Conservation (phyloP, 2,113 vertebrate genomes). For the Hippocampus barbouri region DNA sequence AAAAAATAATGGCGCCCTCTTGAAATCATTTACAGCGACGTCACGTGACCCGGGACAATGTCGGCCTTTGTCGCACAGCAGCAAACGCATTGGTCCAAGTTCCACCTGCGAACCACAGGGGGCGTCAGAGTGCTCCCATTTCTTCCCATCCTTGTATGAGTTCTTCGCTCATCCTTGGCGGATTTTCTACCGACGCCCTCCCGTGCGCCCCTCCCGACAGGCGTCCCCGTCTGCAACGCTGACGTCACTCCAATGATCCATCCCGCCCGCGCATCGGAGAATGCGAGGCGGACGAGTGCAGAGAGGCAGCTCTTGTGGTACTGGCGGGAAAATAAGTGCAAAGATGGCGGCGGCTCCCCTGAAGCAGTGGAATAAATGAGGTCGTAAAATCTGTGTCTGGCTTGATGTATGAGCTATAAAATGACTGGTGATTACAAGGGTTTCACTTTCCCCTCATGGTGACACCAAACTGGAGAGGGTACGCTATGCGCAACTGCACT, state of each 20-base stretch:
- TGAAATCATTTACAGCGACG: neutral
- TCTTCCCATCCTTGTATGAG: neutral
- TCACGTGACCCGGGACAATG: neutral
- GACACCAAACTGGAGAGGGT: neutral
- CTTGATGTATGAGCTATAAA: neutral
- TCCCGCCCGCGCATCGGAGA: neutral
- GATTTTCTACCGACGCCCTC: neutral
- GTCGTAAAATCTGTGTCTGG: neutral
- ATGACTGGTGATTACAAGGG: neutral
- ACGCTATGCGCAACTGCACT: neutral
- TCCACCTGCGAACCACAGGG: conserved; percentile 8
- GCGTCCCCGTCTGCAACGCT: neutral
- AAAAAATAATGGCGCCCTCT: neutral
- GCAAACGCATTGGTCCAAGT: conserved; percentile 19
- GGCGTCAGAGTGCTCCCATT: neutral
- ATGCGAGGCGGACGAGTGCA: neutral
- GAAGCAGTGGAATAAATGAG: neutral
- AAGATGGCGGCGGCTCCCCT: neutral
- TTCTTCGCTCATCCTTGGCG: neutral
- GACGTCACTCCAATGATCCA: neutral
- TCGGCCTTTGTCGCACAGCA: neutral
- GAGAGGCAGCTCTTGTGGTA: neutral
- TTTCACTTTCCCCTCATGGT: neutral
- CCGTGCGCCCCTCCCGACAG: neutral
- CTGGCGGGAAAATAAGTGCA: conserved; percentile 5